phyloP scores from a whole-genome alignment of 1,140 invertebrate species.

The Platyscapa corneri region DNA sequence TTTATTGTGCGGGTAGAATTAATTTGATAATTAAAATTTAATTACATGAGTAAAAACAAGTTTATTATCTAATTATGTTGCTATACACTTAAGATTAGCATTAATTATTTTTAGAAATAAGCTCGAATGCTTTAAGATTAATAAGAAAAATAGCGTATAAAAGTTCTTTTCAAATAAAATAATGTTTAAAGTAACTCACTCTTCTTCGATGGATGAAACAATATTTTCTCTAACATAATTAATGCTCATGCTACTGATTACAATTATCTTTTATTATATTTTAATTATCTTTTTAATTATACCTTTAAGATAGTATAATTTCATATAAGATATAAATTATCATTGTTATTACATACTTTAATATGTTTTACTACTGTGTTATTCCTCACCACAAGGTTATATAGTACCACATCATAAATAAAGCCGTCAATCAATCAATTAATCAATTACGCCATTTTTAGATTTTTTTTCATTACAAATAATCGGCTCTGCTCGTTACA shows the following conservation, averaged over 20 bases:
- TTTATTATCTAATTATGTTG: constrained; percentile 1
- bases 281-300: constrained; percentile 30
- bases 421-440: constrained; percentile 35
- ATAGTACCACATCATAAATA: constrained; percentile 23
- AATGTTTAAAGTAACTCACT: not conserved
- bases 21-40: constrained; percentile 20
- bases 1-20: not conserved
- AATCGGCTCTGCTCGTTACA: not conserved
- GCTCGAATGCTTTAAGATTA: constrained; percentile 4
- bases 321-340: constrained; percentile 42
- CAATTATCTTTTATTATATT: constrained; percentile 40
- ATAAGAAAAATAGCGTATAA: constrained; percentile 8
- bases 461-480: constrained; percentile 11
- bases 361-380: constrained; percentile 43
- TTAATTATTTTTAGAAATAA: constrained; percentile 18
- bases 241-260: constrained; percentile 38
- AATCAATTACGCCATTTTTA: constrained; percentile 41
- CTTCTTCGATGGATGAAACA: not conserved
- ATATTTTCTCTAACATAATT: constrained; percentile 30
- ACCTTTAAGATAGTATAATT: constrained; percentile 23
- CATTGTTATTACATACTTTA: constrained; percentile 48
- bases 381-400: constrained; percentile 46
- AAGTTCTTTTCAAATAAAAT: not conserved
- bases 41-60: constrained; percentile 3
- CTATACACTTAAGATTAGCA: not conserved